Base-by-base conservation (phyloP, 1,140 invertebrate genomes). In the Drosophila novamexicana region DNA sequence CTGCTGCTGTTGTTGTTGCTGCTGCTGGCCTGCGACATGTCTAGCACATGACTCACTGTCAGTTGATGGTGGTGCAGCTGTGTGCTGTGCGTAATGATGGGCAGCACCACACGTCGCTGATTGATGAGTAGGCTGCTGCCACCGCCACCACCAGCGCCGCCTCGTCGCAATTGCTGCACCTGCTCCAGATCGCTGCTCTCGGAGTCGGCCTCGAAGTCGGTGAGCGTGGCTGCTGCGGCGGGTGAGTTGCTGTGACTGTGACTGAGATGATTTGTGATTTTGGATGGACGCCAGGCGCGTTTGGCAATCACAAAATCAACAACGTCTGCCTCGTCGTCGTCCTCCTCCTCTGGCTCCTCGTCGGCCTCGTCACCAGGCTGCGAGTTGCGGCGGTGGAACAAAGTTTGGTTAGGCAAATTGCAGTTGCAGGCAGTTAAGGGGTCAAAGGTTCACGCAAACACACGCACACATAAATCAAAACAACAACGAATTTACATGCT, bases 191-290 rank as follows among this genome's bases (percentile, higher is more conserved):
- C 91, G 65, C 90, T 91, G 61, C 90, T 91, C 77, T 92, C 92
- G 6, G 92, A 92, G 52, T 92, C 92, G 6, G 92, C 92, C 63
- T 92, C 92, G 29, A 92, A 92, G 56, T 92, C 92, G 64, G 86
- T 90, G 40, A 91, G 53, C 1, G 83, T 91, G 14, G 86, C 74
- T 34, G 66, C 18, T 4, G 66, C 57, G 49, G 47, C 45, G 10
- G 74, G 44, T 39, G 61, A 34, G 47, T 49, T 49, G 47, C 47
- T 12, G 18, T 40, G 39, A 16, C 65, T 70, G 40, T 56, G 50
- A 18, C 64, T 66, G 47, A 10, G 42, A 14, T 12, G 37, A n/a
- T 40, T 29, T 44, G n/a, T 34, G 42, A 1, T 44, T 50, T 77
- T 18, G 57, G 16, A 8, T 58, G 86, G 34, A 16, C 80, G 74